phyloP scores from a whole-genome alignment of 2,888 invertebrate genomes.

The Lumbricus terrestris region DNA sequence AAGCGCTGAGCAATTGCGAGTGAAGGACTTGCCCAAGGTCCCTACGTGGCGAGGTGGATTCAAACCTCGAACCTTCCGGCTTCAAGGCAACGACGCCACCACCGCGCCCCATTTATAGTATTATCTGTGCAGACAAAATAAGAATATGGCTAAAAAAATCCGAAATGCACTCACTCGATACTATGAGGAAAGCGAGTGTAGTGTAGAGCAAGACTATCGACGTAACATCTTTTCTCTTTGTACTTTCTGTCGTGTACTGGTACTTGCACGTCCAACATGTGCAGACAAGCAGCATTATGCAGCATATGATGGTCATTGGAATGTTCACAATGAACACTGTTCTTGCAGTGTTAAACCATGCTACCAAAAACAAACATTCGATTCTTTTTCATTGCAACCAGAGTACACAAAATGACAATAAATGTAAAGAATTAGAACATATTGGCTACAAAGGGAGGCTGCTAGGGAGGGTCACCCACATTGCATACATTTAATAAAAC shows the following conservation, averaged over 20 bases:
- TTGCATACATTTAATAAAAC: no score
- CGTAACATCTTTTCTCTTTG: slow-evolving; percentile 16
- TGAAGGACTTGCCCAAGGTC: no score
- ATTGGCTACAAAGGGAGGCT: no score
- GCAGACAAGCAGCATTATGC: slow-evolving; percentile 26
- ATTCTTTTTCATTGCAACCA: no score
- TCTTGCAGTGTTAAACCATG: slow-evolving; percentile 33
- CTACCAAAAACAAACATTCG: slow-evolving; percentile 25
- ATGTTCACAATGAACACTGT: slow-evolving; percentile 31
- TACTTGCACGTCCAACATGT: slow-evolving; percentile 28
- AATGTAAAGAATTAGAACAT: no score
- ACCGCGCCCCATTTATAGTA: no score
- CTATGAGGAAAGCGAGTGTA: slow-evolving; percentile 21
- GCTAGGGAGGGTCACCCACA: no score
- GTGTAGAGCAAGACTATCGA: slow-evolving; percentile 18
- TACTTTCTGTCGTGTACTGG: slow-evolving; percentile 9
- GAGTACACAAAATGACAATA: no score
- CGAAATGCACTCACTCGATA: slow-evolving; percentile 22
- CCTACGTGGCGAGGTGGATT: no score
- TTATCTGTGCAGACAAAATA: background rate
- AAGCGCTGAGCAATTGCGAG: no score
- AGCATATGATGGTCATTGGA: slow-evolving; percentile 28
- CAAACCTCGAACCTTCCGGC: no score
- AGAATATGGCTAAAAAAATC: background rate
- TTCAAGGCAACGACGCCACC: no score